Evolutionary conservation across 2,888 invertebrate species (phyloP).

Genomic region (Drosophila meridiana): DNA sequence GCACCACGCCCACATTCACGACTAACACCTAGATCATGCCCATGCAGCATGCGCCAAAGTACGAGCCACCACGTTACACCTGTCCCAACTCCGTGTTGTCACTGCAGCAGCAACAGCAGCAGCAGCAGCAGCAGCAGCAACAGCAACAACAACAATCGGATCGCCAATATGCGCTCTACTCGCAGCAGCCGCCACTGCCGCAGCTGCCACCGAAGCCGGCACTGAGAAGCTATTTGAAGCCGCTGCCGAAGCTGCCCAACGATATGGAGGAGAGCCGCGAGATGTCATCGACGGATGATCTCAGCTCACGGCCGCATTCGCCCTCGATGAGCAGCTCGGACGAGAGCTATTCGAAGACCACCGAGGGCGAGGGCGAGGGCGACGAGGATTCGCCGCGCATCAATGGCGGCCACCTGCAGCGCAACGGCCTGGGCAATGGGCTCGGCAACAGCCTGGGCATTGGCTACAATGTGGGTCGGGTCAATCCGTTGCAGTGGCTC

Average conservation of each 20-base stretch:
- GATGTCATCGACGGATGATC: constrained; percentile 92
- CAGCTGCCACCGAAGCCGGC: constrained; percentile 85
- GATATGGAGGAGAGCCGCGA: constrained; percentile 85
- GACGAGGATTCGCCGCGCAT: constrained; percentile 83
- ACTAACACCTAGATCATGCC: constrained; percentile 81
- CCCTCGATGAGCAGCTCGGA: constrained; percentile 94
- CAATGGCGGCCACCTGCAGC: constrained; percentile 72
- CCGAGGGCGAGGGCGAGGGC: constrained; percentile 89
- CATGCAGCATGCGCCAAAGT: constrained; percentile 84
- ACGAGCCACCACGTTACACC: constrained; percentile 85
- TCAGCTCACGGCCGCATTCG: constrained; percentile 92
- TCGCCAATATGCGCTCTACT: constrained; percentile 80
- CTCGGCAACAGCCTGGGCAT: constrained; percentile 19
- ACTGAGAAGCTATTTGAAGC: constrained; percentile 86
- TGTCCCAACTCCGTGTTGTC: constrained; percentile 83
- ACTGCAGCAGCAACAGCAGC: constrained; percentile 80
- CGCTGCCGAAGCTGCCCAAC: constrained; percentile 87
- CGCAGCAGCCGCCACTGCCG: constrained; percentile 77
- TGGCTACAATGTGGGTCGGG: constrained; percentile 51
- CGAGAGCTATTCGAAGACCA: constrained; percentile 93
- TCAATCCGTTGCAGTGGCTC: constrained; percentile 87
- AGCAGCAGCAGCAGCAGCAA: constrained; percentile 59
- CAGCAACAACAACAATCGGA: constrained; percentile 62
- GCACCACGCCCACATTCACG: constrained; percentile 43
- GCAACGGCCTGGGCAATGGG: constrained; percentile 44